These are phyloP conservation scores for Pedetes capensis DNA, from an alignment of 2,113 vertebrate species.

Conservation along the genomic window DNA sequence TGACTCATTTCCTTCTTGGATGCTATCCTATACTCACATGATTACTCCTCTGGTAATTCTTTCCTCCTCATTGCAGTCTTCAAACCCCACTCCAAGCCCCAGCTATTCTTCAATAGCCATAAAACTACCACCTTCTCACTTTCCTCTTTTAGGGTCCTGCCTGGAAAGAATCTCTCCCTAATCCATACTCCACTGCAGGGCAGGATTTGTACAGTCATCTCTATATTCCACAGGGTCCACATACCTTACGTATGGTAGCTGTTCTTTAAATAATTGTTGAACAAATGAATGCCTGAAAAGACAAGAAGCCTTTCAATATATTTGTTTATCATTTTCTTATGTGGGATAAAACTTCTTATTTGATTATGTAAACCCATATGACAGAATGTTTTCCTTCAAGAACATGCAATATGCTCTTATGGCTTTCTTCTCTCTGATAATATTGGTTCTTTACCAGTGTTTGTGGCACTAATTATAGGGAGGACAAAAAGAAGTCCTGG, in stretches of 20 bases:
- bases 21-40: not conserved
- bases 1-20: not conserved
- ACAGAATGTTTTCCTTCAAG: conserved; percentile 42
- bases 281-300: not conserved
- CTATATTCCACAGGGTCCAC: not conserved
- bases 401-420: not conserved
- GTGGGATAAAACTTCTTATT: not conserved
- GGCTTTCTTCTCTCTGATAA: conserved; percentile 23
- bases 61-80: not conserved
- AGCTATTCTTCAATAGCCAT: not conserved
- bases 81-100: not conserved
- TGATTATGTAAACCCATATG: conserved; percentile 48
- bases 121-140: not conserved
- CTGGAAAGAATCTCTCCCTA: not conserved
- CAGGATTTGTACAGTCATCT: not conserved
- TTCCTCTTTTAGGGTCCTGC: not conserved
- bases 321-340: conserved; percentile 40
- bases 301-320: not conserved
- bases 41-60: not conserved
- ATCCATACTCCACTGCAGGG: not conserved
- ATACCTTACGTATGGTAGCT: not conserved
- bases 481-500: conserved; percentile 50
- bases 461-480: conserved; percentile 64
- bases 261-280: conserved; percentile 30
- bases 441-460: conserved; percentile 40